Conservation (phyloP, 2,797 vertebrate species). For the Catostomus latipinnis region DNA sequence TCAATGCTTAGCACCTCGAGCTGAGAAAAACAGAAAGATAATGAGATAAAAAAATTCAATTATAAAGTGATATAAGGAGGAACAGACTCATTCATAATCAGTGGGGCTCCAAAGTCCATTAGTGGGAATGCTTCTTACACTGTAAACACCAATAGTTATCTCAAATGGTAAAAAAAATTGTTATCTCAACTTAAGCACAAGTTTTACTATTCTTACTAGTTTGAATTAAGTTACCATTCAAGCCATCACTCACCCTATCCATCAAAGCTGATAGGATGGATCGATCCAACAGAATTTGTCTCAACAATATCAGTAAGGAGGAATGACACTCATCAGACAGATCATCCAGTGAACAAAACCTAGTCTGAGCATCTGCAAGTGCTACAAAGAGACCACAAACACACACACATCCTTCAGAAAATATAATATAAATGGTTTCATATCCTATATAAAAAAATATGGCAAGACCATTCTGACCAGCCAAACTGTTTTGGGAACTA, state of each 20-base stretch:
- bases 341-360: slow-evolving; percentile 14
- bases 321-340: slow-evolving; percentile 15
- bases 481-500: neutral
- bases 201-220: neutral
- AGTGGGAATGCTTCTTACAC: no score
- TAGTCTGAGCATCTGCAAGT: slow-evolving; percentile 3
- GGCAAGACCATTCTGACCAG: neutral
- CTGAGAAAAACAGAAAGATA: slow-evolving; percentile 62
- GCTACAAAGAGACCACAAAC: slow-evolving; percentile 17
- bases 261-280: slow-evolving; percentile 26
- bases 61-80: neutral
- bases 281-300: slow-evolving; percentile 24
- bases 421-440: neutral
- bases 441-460: neutral
- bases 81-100: neutral
- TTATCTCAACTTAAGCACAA: neutral
- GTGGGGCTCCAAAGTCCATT: no score
- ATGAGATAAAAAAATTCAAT: neutral
- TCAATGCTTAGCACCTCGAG: slow-evolving; percentile 74
- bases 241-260: slow-evolving; percentile 16
- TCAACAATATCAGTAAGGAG: slow-evolving; percentile 25
- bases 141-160: no score
- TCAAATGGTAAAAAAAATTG: no score
- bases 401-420: neutral
- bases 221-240: no score